Conservation (phyloP, 2,797 vertebrate genomes). For the Onychomys arenicola region DNA sequence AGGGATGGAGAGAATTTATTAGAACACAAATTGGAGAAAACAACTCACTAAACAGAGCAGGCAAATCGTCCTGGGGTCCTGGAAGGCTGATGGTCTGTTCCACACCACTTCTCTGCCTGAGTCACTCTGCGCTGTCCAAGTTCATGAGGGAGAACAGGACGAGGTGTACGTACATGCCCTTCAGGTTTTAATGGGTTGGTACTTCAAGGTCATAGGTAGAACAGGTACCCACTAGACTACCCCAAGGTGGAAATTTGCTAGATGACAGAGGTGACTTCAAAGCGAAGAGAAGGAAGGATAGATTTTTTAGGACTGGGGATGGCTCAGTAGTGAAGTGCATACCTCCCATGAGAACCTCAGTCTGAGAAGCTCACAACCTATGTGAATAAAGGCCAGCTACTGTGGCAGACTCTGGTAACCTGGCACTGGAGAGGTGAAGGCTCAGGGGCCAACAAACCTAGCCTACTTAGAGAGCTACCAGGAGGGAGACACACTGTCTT, state of each 20-base stretch:
- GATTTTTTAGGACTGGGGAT: not conserved
- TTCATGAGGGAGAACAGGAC: no score
- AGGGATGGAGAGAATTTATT: no score
- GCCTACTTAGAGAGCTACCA: not conserved
- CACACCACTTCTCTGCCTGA: no score
- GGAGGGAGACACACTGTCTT: not conserved
- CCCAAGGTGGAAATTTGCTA: not conserved
- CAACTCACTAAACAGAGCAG: no score
- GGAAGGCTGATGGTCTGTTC: no score
- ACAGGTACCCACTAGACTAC: not conserved
- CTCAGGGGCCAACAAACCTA: not conserved
- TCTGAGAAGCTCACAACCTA: not conserved
- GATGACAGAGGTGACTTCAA: not conserved
- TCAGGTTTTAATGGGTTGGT: no score
- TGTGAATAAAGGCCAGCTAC: not conserved
- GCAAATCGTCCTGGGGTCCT: no score
- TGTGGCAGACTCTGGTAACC: not conserved
- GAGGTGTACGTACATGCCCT: no score
- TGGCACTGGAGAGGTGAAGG: not conserved
- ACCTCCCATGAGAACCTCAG: not conserved
- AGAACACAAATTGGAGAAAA: no score
- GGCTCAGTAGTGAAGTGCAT: not conserved
- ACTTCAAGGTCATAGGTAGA: no score
- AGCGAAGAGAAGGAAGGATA: conserved; percentile 10
- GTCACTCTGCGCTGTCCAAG: no score